Conservation (phyloP, 2,888 invertebrate genomes). For the Ganaspis brasiliensis region DNA sequence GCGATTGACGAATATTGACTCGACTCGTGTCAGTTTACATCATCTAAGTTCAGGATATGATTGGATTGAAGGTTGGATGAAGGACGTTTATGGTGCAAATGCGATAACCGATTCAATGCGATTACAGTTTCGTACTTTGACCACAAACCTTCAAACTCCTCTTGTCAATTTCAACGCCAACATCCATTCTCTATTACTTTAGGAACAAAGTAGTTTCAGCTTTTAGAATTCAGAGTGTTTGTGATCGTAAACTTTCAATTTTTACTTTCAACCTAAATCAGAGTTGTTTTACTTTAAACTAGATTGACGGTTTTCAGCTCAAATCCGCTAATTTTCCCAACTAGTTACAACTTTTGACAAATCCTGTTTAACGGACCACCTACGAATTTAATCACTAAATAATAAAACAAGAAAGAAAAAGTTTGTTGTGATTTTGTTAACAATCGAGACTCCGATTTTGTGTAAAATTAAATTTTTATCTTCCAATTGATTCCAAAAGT, state of each 20-base stretch:
- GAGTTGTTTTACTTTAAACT: neutral
- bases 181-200: neutral
- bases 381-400: too few species aligned
- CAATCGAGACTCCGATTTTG: too few species aligned
- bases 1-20: neutral
- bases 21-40: neutral
- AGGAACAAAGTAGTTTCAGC: neutral
- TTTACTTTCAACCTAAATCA: neutral
- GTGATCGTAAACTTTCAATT: neutral
- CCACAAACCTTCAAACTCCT: conserved; percentile 7
- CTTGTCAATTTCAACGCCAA: conserved; percentile 1
- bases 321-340: neutral
- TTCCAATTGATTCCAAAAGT: too few species aligned
- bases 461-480: too few species aligned
- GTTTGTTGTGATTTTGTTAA: too few species aligned
- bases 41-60: neutral
- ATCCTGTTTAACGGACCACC: too few species aligned
- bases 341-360: neutral
- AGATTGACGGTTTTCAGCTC: neutral
- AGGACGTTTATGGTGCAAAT: neutral
- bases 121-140: conserved; percentile 31
- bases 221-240: neutral
- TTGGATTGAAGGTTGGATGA: neutral
- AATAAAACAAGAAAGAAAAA: too few species aligned
- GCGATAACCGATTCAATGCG: conserved; percentile 22